Evolutionary conservation across 2,797 vertebrate species (phyloP), one percentile per base, ranked within the genome.

Genomic region (Delichon dasypus): DNA sequence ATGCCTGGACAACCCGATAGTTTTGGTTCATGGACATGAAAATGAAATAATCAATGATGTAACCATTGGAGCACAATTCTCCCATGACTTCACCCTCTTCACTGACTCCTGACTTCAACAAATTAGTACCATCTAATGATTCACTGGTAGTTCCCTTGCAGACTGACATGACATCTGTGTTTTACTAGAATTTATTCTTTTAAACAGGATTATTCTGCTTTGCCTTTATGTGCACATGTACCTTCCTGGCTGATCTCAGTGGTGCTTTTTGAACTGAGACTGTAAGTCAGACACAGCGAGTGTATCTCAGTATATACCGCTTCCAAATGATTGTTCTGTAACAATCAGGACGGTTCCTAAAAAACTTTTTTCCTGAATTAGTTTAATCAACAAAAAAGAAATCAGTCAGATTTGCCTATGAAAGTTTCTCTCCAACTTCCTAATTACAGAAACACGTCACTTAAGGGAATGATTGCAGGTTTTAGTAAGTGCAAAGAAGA

Each of bases 41-140:
- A 83, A 88, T 94, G 78, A 95, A 85, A 65, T 93, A 89, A 92
- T 65, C 64, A 61, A 8, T 96, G 74, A 95, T 68, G 61, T 95
- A 94, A 96, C 70, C 27, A 62, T 51, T 88, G 89, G 90, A 93
- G 45, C 40, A 71, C 61, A 83, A 68, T 62, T 85, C 65, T 90
- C 16, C 84, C 78, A 90, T 95, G 68, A 95, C 81, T 90, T 97
- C 92, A 97, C 16, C 8, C 3, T 88, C 47, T 87, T 93, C 61
- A 51, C 30, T 94, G 85, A 78, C 54, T 94, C 79, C 45, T 91
- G 50, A 83, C 68, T 92, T 92, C 53, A 79, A 34, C 53, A 82
- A 92, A 85, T 89, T 83, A 72, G 58, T 84, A 87, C 38, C 12
- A 77, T 42, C 71, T 88, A 91, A 86, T 74, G 84, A 90, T 90